A percentile compares a stretch with the other conserved stretches of the same genome.
phyloP scores from a whole-genome alignment of 2,888 invertebrate species.

The Idaea aversata region DNA sequence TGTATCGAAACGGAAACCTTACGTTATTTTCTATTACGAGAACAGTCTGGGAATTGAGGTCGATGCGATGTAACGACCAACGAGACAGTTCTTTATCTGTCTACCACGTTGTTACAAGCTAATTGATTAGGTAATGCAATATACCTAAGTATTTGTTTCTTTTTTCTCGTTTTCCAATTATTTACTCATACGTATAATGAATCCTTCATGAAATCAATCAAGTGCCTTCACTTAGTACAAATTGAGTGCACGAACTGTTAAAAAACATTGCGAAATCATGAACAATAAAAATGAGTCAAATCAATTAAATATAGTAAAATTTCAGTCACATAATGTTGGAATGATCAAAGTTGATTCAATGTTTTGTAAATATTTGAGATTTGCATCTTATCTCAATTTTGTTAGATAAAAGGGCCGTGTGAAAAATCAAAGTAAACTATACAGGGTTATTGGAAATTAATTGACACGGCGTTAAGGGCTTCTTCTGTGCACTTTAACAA shows the following conservation, averaged over 20 bases:
- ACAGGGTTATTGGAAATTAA: too few species aligned
- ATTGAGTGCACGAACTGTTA: too few species aligned
- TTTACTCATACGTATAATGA: not conserved
- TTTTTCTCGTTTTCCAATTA: not conserved
- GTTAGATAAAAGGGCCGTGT: not conserved
- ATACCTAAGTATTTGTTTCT: not conserved
- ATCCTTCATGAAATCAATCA: too few species aligned
- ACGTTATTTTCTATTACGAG: constrained; percentile 10
- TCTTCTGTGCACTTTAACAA: too few species aligned
- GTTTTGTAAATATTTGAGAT: constrained; percentile 15
- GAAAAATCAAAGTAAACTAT: not conserved
- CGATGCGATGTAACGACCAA: constrained; percentile 1
- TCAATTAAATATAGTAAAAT: not conserved
- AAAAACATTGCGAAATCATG: too few species aligned
- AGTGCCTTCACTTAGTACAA: too few species aligned
- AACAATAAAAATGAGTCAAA: not conserved
- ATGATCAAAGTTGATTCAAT: constrained; percentile 10
- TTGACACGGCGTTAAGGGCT: too few species aligned
- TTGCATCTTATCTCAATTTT: not conserved
- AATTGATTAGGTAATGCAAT: not conserved
- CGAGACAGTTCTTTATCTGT: not conserved
- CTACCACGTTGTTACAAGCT: not conserved
- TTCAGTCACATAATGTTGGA: not conserved
- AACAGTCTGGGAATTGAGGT: constrained; percentile 11
- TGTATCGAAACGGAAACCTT: constrained; percentile 22